These are phyloP conservation scores for Apamea sordens DNA, from an alignment of 2,888 invertebrate genomes.

Conservation along the genomic window DNA sequence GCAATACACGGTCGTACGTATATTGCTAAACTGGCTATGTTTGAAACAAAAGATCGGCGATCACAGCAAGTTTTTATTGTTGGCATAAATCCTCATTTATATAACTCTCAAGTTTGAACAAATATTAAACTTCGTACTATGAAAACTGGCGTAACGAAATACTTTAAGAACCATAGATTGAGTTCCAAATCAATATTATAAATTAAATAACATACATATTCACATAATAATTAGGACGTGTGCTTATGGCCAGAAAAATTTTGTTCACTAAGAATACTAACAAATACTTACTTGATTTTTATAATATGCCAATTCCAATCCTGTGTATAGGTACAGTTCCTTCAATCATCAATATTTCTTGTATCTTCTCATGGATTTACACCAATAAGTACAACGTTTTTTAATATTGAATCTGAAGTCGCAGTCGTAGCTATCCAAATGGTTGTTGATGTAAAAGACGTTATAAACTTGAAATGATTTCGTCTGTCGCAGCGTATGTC, in stretches of 20 bases:
- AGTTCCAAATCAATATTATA: neutral
- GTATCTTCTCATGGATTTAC: neutral
- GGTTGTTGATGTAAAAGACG: neutral
- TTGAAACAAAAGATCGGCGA: neutral
- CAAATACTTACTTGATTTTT: slow-evolving; percentile 11
- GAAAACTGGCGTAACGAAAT: neutral
- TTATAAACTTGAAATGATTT: slow-evolving; percentile 15
- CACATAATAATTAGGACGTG: neutral
- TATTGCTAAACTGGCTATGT: neutral
- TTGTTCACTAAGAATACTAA: neutral
- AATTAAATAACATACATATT: neutral
- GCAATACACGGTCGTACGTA: neutral
- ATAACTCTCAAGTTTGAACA: neutral
- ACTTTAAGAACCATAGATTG: too few species aligned
- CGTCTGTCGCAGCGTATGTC: neutral
- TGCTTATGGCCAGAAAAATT: neutral
- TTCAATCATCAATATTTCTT: neutral
- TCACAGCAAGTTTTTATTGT: neutral
- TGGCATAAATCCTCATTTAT: neutral
- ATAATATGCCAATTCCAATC: neutral
- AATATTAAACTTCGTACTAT: neutral
- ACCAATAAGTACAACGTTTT: neutral
- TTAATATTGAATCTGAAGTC: neutral
- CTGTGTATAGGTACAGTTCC: neutral
- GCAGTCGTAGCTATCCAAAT: neutral